Evolutionary conservation across 2,888 invertebrate species (phyloP).

Genomic region (Stenchaetothrips biformis): DNA sequence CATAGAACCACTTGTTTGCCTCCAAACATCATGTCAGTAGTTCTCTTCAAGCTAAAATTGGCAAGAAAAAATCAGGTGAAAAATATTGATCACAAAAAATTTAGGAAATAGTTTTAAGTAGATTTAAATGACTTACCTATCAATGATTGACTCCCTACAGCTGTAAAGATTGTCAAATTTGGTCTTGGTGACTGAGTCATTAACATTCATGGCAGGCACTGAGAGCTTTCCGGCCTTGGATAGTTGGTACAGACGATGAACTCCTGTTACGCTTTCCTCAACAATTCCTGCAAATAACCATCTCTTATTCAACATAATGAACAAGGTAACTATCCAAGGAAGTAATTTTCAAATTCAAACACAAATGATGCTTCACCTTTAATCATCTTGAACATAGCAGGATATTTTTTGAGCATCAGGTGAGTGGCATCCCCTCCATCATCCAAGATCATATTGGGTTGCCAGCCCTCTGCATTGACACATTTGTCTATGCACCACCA

Average conservation of each 20-base stretch:
- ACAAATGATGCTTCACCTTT: conserved; percentile 55
- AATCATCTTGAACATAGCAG: conserved; percentile 86
- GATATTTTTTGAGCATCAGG: conserved; percentile 92
- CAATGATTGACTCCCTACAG: conserved; percentile 86
- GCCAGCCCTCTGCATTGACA: conserved; percentile 87
- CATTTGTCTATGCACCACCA: conserved; percentile 99
- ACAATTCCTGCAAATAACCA: conserved; percentile 68
- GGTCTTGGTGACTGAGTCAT: conserved; percentile 96
- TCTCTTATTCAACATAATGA: neutral
- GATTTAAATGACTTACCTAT: conserved; percentile 52
- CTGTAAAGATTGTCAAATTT: conserved; percentile 97
- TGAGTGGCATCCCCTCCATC: conserved; percentile 97
- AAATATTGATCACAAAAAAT: conserved; percentile 32
- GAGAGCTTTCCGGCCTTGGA: conserved; percentile 90
- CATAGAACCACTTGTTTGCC: conserved; percentile 95
- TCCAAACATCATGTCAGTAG: conserved; percentile 95
- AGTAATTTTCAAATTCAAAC: neutral
- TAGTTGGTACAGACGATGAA: conserved; percentile 91
- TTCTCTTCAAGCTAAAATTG: conserved; percentile 66
- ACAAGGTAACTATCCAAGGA: neutral
- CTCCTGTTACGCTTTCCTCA: conserved; percentile 97
- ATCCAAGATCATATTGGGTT: conserved; percentile 96
- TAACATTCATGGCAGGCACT: conserved; percentile 97
- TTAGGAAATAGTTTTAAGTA: neutral
- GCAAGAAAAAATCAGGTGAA: neutral